Evolutionary conservation across 2,888 invertebrate genomes (phyloP), one percentile per base, ranked within the genome.

Genomic region (Hydropsyche betteni): DNA sequence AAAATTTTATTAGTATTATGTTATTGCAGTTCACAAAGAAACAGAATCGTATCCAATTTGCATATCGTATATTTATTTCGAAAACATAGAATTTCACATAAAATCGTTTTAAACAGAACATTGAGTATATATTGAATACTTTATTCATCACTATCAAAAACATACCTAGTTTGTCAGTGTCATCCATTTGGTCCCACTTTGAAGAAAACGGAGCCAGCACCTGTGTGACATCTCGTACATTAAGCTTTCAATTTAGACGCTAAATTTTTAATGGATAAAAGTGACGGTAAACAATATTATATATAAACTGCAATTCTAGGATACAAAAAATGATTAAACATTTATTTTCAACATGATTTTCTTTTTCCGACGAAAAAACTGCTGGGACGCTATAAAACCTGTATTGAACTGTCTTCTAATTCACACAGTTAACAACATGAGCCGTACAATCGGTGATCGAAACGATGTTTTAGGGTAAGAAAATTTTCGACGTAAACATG

Each of bases 111-210:
- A 44, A 10, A 44, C 3, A 8, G 44, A 10, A 8, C 44, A 6
- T 16, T 58, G 8, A 58, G 16, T 16, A 8, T 4, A 58, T 16
- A 58, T 58, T 58, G 58, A 58, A 68, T 68, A 51, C 10, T 69
- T 70, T 38, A 44, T 72, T 72, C 24, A 75, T 58, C 72, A 52
- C 24, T 58, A 12, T 72, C 68, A 74, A 74, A 78, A 86, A 91
- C 94, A 91, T 90, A 96, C 96, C 95, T 85, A 96, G 88, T 88
- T 92, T 93, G 81, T 91, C 91, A 78, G 92, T 92, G 85, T 91
- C 91, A 88, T 96, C 96, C 88, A 93, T 89, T 86, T 88, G 90
- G 89, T 96, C 96, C 96, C 96, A 96, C 87, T 94, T 94, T 83
- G 88, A 88, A 69, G 87, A 84, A 86, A 88, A 87, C 83, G 84